A percentile compares a stretch with the other conserved stretches of the same genome.
Evolutionary conservation across 2,113 vertebrate species (phyloP).

Genomic region (Balaeniceps rex): DNA sequence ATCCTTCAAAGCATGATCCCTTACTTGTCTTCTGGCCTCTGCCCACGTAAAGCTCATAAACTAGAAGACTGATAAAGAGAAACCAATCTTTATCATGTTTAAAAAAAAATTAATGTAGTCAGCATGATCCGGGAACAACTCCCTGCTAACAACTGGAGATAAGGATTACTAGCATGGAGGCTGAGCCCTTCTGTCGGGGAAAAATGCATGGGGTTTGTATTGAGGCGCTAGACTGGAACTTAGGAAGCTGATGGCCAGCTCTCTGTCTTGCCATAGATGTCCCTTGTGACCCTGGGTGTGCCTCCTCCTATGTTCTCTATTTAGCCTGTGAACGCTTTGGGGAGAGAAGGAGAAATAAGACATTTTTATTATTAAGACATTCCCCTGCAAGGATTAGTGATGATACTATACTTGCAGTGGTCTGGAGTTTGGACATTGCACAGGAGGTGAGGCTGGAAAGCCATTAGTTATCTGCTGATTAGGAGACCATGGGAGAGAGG

Average conservation of each 20-base stretch:
- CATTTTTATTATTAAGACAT: background rate
- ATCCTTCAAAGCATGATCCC: background rate
- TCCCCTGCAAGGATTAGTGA: background rate
- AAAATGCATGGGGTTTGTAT: background rate
- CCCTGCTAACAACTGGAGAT: background rate
- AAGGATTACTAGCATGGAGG: background rate
- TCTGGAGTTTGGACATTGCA: background rate
- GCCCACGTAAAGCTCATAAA: background rate
- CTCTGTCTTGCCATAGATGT: background rate
- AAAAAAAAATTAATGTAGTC: background rate
- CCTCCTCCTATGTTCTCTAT: background rate
- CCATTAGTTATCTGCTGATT: background rate
- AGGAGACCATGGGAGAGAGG: background rate
- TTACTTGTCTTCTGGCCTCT: constrained; percentile 24
- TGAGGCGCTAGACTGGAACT: background rate
- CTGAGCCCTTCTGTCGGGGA: background rate
- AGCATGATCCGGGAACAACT: background rate
- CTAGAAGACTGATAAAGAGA: constrained; percentile 12
- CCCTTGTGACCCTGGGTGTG: background rate
- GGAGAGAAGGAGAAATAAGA: background rate
- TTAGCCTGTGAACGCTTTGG: background rate
- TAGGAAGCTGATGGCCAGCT: background rate
- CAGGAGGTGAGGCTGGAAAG: background rate
- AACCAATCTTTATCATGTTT: background rate
- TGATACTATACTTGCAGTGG: background rate